Evolutionary conservation across 2,797 vertebrate genomes (phyloP).

Genomic region (Enteromius trimaculatus): DNA sequence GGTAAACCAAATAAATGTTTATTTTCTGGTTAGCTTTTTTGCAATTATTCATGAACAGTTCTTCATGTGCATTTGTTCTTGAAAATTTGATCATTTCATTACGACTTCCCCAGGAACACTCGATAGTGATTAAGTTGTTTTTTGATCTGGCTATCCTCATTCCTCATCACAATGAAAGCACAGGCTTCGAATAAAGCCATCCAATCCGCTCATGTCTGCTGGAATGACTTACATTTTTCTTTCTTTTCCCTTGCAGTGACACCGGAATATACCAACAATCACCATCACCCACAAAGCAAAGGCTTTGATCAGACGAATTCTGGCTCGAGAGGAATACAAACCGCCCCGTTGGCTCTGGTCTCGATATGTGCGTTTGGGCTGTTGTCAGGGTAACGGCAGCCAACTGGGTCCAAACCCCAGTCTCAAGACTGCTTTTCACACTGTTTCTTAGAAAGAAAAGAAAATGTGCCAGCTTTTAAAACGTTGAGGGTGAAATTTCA

Average conservation of each 20-base stretch:
- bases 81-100: not conserved
- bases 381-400: conserved; percentile 76
- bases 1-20: not conserved
- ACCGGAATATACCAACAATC: conserved; percentile 80
- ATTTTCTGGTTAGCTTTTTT: not conserved
- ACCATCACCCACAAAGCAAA: conserved; percentile 74
- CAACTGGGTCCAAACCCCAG: conserved; percentile 58
- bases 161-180: conserved; percentile 21
- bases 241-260: conserved; percentile 78
- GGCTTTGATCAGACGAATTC: conserved; percentile 66
- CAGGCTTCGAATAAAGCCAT: not conserved
- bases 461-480: conserved; percentile 14
- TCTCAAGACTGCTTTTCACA: conserved; percentile 54
- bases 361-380: conserved; percentile 71
- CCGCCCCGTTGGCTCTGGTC: conserved; percentile 66
- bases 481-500: not conserved
- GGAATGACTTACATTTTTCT: conserved; percentile 59
- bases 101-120: not conserved
- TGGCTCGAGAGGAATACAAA: conserved; percentile 48
- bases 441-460: not conserved
- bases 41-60: not conserved
- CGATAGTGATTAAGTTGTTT: not conserved
- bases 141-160: conserved; percentile 12
- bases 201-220: not conserved
- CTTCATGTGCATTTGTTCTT: not conserved